These are phyloP conservation scores for Phaedon cochleariae DNA, from an alignment of 2,888 invertebrate genomes.

Conservation along the genomic window DNA sequence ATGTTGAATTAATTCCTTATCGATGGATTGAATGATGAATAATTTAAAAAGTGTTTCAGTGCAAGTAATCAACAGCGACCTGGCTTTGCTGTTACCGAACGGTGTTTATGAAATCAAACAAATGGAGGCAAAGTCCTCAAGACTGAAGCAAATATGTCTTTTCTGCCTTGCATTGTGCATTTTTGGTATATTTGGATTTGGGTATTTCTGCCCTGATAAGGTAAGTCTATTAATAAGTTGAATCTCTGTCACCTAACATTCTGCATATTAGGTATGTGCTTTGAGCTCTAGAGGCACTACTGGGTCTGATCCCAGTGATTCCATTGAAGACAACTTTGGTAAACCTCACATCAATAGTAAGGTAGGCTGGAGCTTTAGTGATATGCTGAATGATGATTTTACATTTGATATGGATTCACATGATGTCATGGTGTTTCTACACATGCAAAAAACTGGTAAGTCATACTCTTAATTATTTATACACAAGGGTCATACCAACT, in stretches of 20 bases:
- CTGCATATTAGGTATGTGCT: constrained; percentile 72
- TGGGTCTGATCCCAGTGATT: constrained; percentile 59
- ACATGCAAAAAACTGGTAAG: constrained; percentile 95
- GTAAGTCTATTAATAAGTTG: constrained; percentile 61
- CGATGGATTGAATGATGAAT: constrained; percentile 59
- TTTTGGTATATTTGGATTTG: constrained; percentile 87
- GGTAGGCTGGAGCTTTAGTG: constrained; percentile 83
- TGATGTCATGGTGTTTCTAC: constrained; percentile 97
- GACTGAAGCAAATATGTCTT: constrained; percentile 80
- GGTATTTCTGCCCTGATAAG: constrained; percentile 90
- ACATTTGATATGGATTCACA: constrained; percentile 90
- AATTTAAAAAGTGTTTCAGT: constrained; percentile 73
- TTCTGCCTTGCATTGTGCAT: constrained; percentile 84
- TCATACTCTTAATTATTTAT: background rate
- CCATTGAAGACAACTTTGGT: constrained; percentile 63
- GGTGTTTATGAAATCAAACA: constrained; percentile 83
- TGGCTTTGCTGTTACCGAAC: constrained; percentile 79
- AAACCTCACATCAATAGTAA: constrained; percentile 63
- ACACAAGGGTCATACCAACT: background rate
- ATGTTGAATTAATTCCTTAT: constrained; percentile 21
- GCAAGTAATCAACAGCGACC: constrained; percentile 83
- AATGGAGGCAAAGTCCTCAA: constrained; percentile 84
- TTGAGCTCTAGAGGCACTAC: constrained; percentile 69
- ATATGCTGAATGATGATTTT: constrained; percentile 86
- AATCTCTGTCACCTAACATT: constrained; percentile 10